Evolutionary conservation across 1,140 invertebrate genomes (phyloP).

Genomic region (Pemphigus obesinymphae): DNA sequence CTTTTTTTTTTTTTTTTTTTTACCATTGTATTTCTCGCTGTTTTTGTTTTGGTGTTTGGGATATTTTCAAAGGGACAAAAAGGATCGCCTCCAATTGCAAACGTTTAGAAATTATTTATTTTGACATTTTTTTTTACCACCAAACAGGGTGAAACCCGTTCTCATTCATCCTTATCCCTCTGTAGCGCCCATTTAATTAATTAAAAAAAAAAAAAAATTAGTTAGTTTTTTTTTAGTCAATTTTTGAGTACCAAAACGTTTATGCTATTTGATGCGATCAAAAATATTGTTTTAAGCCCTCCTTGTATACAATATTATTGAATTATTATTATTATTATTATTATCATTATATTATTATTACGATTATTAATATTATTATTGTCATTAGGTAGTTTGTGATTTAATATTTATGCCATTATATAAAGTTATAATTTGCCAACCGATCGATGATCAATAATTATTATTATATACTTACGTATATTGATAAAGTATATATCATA

Average conservation of each 20-base stretch:
- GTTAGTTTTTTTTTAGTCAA: background rate
- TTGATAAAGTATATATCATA: background rate
- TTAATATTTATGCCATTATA: slow-evolving; percentile 40
- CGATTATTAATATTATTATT: background rate
- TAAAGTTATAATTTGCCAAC: slow-evolving; percentile 37
- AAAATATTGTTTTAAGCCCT: slow-evolving; percentile 12
- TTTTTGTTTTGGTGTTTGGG: slow-evolving; percentile 10
- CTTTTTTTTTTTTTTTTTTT: background rate
- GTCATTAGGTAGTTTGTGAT: slow-evolving; percentile 34
- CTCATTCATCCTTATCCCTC: background rate
- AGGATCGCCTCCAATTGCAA: slow-evolving; percentile 34
- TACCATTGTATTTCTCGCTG: background rate
- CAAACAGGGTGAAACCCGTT: background rate
- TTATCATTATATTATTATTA: background rate
- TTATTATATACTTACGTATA: background rate
- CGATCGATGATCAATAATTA: slow-evolving; percentile 8
- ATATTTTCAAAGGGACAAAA: slow-evolving; percentile 26
- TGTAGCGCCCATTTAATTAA: background rate
- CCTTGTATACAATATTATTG: background rate
- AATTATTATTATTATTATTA: slow-evolving; percentile 15
- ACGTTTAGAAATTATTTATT: slow-evolving; percentile 6
- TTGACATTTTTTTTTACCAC: background rate
- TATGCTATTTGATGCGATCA: slow-evolving; percentile 37
- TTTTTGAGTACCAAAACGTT: slow-evolving; percentile 24
- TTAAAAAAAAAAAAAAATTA: too few relatives aligned